Evolutionary conservation across 2,888 invertebrate genomes (phyloP).

Genomic region (Hartigia nigra): DNA sequence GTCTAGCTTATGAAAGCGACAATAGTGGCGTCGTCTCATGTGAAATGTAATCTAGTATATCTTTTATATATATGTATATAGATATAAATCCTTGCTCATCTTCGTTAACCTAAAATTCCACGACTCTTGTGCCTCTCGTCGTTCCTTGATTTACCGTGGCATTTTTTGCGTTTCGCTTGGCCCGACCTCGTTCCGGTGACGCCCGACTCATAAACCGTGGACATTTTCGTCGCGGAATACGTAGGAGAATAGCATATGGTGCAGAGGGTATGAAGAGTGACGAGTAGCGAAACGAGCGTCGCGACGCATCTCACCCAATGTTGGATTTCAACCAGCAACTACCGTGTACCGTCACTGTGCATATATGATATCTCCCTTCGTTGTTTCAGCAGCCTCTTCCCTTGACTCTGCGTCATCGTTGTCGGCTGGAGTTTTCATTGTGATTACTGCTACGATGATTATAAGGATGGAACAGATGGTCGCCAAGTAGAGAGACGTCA

Average conservation of each 20-base stretch:
- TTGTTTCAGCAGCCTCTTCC: not conserved
- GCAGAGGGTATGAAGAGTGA: not conserved
- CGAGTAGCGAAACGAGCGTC: not conserved
- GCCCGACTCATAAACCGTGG: not conserved
- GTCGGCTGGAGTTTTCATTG: not conserved
- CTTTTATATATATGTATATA: not conserved
- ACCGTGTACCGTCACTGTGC: not conserved
- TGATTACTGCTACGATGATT: not conserved
- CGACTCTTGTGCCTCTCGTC: not conserved
- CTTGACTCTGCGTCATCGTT: not conserved
- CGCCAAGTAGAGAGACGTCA: not conserved
- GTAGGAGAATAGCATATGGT: not conserved
- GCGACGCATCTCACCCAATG: not conserved
- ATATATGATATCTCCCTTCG: not conserved
- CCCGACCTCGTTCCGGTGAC: not conserved
- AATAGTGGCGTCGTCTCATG: not conserved
- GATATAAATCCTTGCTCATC: not conserved
- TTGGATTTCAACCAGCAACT: not conserved
- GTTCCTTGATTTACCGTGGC: not conserved
- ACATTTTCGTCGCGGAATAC: not conserved
- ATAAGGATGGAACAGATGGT: not conserved
- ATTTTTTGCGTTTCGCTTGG: not conserved
- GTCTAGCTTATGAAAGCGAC: not conserved
- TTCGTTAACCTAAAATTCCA: not conserved
- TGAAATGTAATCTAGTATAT: not conserved